A percentile compares a stretch with the other conserved stretches of the same genome.
Conservation (phyloP, 2,888 invertebrate genomes). For the Mactromeris polynyma region DNA sequence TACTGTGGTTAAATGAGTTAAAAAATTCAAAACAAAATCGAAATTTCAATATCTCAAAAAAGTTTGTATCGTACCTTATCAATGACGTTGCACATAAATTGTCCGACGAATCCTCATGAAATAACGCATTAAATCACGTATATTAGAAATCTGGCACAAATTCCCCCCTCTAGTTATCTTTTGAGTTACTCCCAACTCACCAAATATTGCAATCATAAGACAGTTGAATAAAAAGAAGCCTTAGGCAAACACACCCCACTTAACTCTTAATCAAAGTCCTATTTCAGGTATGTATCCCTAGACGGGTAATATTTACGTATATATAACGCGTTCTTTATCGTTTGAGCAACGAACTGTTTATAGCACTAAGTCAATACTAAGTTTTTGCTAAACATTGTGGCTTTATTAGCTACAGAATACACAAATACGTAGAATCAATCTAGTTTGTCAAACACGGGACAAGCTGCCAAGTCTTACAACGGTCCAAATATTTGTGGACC, state of each 20-base stretch:
- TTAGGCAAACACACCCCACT: not conserved
- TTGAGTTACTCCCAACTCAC: not conserved
- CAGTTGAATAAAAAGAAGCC: not conserved
- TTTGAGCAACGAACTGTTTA: not conserved
- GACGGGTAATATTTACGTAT: not conserved
- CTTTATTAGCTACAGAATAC: not conserved
- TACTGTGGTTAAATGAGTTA: not conserved
- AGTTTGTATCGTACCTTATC: not conserved
- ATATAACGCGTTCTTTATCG: not conserved
- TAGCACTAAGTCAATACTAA: not conserved
- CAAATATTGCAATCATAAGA: constrained; percentile 7
- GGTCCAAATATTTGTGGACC: not conserved
- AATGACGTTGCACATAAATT: not conserved
- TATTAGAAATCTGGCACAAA: not conserved
- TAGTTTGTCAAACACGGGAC: not conserved
- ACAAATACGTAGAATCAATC: not conserved
- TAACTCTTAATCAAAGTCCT: constrained; percentile 3
- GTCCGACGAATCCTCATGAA: not conserved
- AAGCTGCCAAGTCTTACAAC: not conserved
- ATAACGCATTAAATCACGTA: not conserved
- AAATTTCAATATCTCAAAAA: not conserved
- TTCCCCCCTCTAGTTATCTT: not conserved
- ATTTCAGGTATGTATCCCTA: not conserved
- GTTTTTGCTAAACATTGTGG: not conserved
- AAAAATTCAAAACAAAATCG: not conserved